Percentiles rank a stretch among this genome's conserved stretches.
Evolutionary conservation across 2,113 vertebrate genomes (phyloP).

Genomic region (Asarcornis scutulata): DNA sequence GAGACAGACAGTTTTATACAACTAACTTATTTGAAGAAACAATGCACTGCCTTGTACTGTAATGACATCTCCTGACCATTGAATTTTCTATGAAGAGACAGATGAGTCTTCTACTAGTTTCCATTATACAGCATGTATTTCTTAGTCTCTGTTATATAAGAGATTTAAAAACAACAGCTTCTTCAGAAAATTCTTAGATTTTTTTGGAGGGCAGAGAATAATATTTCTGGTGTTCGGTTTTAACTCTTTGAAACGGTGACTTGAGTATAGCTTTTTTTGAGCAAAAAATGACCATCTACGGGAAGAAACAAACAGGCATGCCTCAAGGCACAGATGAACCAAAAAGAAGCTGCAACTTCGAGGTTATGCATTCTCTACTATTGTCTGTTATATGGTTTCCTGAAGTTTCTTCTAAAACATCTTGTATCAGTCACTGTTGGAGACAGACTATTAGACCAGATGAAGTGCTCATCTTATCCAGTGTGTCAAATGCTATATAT

Average conservation of each 20-base stretch:
- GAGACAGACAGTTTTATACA: constrained; percentile 45
- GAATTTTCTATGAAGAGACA: constrained; percentile 55
- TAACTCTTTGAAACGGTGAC: not conserved
- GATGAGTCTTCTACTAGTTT: constrained; percentile 20
- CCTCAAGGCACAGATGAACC: not conserved
- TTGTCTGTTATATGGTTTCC: not conserved
- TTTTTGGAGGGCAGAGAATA: not conserved
- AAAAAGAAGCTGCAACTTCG: not conserved
- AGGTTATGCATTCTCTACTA: not conserved
- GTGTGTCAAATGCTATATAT: not conserved
- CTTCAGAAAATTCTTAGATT: not conserved
- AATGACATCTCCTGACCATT: constrained; percentile 25
- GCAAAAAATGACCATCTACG: not conserved
- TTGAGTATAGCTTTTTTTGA: not conserved
- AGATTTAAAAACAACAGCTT: not conserved
- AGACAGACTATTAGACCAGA: not conserved
- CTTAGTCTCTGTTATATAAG: not conserved
- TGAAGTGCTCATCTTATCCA: not conserved
- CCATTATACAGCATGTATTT: constrained; percentile 32
- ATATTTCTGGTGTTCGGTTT: not conserved
- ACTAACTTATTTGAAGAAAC: constrained; percentile 28
- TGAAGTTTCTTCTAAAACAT: not conserved
- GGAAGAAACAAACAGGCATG: not conserved
- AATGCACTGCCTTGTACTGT: constrained; percentile 13
- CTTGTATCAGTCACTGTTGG: not conserved